These are phyloP conservation scores for Parotocinclus haroldoi DNA, from an alignment of 2,797 vertebrate species.

Conservation along the genomic window DNA sequence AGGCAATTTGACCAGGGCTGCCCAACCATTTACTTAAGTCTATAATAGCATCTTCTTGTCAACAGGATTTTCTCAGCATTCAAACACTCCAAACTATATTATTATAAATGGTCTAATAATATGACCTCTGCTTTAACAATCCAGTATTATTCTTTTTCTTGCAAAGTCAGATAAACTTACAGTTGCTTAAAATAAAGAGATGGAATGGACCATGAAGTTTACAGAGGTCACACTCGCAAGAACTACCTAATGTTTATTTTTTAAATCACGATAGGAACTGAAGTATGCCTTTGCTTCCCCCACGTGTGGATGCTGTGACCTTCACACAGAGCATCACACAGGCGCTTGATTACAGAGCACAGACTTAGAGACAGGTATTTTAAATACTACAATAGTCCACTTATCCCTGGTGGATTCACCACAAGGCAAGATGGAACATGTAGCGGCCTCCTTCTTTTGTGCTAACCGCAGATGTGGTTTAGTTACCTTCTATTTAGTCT, in stretches of 20 bases:
- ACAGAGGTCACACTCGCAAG: conserved; percentile 26
- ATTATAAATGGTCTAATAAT: too few relatives aligned
- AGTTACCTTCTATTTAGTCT: conserved; percentile 45
- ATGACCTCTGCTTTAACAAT: too few relatives aligned
- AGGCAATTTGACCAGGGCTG: too few relatives aligned
- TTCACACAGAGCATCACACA: conserved; percentile 20
- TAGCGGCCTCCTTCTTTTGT: conserved; percentile 34
- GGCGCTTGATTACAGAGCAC: conserved; percentile 33
- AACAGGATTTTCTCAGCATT: too few relatives aligned
- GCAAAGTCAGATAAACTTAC: conserved; percentile 9
- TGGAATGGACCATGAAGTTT: conserved; percentile 33
- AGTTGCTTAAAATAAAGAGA: conserved; percentile 7
- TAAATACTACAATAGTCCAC: conserved; percentile 32
- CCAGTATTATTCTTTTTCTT: too few relatives aligned
- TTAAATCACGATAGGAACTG: conserved; percentile 23
- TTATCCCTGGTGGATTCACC: conserved; percentile 27
- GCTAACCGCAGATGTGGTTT: conserved; percentile 21
- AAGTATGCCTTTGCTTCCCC: conserved; percentile 26
- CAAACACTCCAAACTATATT: too few relatives aligned
- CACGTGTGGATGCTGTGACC: conserved; percentile 13
- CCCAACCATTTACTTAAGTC: too few relatives aligned
- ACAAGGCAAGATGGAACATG: conserved; percentile 45
- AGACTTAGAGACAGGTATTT: conserved; percentile 32
- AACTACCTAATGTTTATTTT: conserved; percentile 26
- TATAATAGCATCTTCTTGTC: too few relatives aligned